Evolutionary conservation across 2,888 invertebrate species (phyloP), one percentile per base, ranked within the genome.

Genomic region (Hololepta plana): DNA sequence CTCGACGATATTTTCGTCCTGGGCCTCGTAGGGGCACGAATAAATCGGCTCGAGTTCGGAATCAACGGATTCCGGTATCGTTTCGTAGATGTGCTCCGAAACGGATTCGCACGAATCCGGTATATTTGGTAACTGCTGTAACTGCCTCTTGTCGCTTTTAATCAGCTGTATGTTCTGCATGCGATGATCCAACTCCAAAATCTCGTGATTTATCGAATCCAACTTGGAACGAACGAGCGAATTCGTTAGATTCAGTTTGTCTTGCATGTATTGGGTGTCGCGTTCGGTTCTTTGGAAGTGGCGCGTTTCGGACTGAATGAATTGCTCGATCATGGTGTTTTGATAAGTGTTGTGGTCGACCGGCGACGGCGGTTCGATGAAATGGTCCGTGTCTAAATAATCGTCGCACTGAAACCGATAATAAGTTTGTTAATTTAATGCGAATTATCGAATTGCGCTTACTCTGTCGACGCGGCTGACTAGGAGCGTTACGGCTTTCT

Each of bases 71-170:
- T 68, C 68, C 2, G 69, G 67, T 38, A 70, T 70, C 3, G 70
- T 70, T 45, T 70, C 70, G 40, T 70, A 70, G 28, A 70, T 70
- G 41, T 71, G 70, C 35, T 70, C 70, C 8, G 59, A 60, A 33
- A 67, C 67, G 34, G 58, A 60, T 30, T 55, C 57, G 9, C 7
- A 6, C n/a, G 37, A 40, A 17, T 6, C 6, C 17, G 6, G n/a
- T 42, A 32, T 49, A 43, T 40, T 42, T 16, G 46, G 45, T 20
- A 47, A 32, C 28, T 46, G 45, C n/a, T 41, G 40, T n/a, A 44
- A 42, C 38, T 45, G 43, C 21, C 46, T 37, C 28, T 46, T 49
- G 30, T 49, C 46, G 21, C 36, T 36, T 42, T 63, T 64, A 33
- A 63, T 57, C 31, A 64, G 40, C 34, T 64, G 62, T 32, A 70